phyloP scores from a whole-genome alignment of 2,797 vertebrate genomes.

The Clarias fuscus region DNA sequence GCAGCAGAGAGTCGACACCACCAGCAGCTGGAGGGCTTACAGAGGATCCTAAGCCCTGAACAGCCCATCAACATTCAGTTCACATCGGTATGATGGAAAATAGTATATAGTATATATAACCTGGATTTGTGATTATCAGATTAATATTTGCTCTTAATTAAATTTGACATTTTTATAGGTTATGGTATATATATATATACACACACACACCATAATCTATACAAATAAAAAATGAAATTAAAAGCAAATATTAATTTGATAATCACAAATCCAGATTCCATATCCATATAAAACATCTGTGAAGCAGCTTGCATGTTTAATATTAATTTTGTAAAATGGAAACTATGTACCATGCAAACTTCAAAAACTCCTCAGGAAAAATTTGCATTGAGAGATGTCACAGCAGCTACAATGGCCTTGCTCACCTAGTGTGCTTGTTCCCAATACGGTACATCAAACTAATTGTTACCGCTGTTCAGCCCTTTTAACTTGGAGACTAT shows the following conservation, averaged over 20 bases:
- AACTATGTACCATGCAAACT: neutral
- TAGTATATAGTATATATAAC: too few relatives aligned
- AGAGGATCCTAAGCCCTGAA: constrained; percentile 75
- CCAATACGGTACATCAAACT: neutral
- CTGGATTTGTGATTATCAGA: too few relatives aligned
- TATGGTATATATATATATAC: too few relatives aligned
- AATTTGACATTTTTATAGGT: too few relatives aligned
- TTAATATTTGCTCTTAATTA: too few relatives aligned
- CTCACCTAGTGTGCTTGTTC: neutral
- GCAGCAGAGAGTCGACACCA: constrained; percentile 74
- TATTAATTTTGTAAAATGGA: neutral
- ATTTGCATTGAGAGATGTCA: neutral
- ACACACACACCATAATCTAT: neutral
- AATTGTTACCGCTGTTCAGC: constrained; percentile 9
- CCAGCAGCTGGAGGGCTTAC: constrained; percentile 71
- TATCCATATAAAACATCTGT: neutral
- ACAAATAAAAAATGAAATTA: neutral
- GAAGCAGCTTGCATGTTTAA: neutral
- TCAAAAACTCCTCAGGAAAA: too few relatives aligned
- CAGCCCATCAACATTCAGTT: constrained; percentile 92
- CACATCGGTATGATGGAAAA: constrained; percentile 78
- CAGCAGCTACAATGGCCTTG: neutral
- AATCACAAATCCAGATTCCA: neutral
- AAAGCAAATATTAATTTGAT: neutral
- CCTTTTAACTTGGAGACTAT: neutral